Base-by-base conservation (phyloP, 2,797 vertebrate species). In the Ptychadena robeensis region DNA sequence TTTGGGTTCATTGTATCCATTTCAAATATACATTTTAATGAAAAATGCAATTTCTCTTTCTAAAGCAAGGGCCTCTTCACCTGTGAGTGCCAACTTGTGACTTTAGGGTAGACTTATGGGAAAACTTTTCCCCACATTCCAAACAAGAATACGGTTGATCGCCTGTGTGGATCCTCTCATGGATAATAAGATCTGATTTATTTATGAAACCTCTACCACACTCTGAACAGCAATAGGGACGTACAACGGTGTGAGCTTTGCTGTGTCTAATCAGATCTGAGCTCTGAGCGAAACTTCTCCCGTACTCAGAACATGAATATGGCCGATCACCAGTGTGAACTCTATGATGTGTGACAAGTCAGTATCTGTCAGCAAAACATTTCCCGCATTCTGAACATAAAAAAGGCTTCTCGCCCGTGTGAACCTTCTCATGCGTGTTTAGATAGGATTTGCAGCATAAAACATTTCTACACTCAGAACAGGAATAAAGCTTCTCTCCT, bases 371-470 rank as follows among this genome's bases (percentile, higher is more conserved):
- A 35, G 69, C 9, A 4, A 61, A 61, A 28, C 59, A 28, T 34
- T 67, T 37, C 9, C 75, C 85, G 63, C 85, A 86, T 76, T 88
- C 71, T 2, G 87, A 86, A 37, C 71, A 89, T n/a, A 85, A 25
- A 32, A 82, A 87, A 10, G 83, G 40, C 22, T 87, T 88, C 48
- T 85, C 89, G 0, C 88, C 88, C 0, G 88, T 89, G 31, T 90
- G 88, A 73, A 89, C 90, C 80, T 86, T 90, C 82, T 90, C 86
- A 68, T 91, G 90, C 73, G 89, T 90, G 69, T 85, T 89, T 63
- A 91, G 90, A 44, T 89, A 89, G 44, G 90, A 90, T 59, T 90
- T 88, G 59, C 89, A 89, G 65, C 88, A 90, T 75, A 91, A 91
- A 14, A 88, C 88, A 85, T 91, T 91, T 35, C 90, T 89, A 72